Base-by-base conservation (phyloP, 2,888 invertebrate species). In the Sycophila texana region DNA sequence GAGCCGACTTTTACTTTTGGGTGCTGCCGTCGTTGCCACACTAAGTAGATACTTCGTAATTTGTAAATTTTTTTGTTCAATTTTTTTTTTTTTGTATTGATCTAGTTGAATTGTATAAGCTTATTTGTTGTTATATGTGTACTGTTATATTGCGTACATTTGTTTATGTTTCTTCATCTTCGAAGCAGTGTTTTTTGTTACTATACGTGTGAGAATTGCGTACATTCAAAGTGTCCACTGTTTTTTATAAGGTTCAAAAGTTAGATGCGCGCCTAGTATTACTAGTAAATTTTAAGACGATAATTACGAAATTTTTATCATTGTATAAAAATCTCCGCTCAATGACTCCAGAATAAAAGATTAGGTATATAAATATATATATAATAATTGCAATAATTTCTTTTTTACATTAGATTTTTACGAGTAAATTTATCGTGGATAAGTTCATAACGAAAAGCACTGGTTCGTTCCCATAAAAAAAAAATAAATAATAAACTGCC, bases 161-260 rank as follows among this genome's bases (percentile, higher is more conserved):
- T 18, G 55, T 73, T 78, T 74, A 30, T 22, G n/a, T 68, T 66
- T 39, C 12, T 4, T 53, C 49, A 26, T 61, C 4, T 66, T 66
- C 63, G 72, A 66, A 72, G 53, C 77, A 66, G 72, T 77, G 72
- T 60, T 66, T 77, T 72, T 77, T 66, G 70, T 18, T 16, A 14
- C 1, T n/a, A 57, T 39, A 39, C 7, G 39, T 5, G 39, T 39
- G 7, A 39, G 39, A 2, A 39, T 39, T 39, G 7, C 7, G 39
- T 39, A 39, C 39, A 5, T 39, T 39, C 39, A 39, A 39, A 7
- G 7, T 39, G 39, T 39, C 39, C 39, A 39, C 39, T 39, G 39
- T 39, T 39, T 39, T 39, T 39, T 39, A 39, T 5, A 5, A 39
- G 39, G 39, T 39, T 39, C 39, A 39, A 39, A 39, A 4, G 39